phyloP scores from a whole-genome alignment of 2,113 vertebrate genomes.

The Chionomys nivalis region DNA sequence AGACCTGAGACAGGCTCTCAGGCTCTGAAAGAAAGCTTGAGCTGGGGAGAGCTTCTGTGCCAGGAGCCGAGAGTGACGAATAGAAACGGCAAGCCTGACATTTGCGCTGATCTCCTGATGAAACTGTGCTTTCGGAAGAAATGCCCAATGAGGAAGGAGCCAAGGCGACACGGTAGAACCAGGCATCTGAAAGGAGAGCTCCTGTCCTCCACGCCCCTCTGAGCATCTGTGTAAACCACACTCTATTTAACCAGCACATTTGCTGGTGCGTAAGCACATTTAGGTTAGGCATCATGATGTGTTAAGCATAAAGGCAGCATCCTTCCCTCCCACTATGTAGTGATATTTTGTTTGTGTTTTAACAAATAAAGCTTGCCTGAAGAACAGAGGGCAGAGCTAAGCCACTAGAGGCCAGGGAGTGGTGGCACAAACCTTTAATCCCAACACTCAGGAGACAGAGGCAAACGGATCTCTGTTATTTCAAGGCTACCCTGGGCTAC shows the following conservation, averaged over 20 bases:
- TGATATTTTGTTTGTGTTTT: too few species aligned
- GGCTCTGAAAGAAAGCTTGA: constrained; percentile 24
- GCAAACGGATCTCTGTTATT: too few species aligned
- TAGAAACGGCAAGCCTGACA: constrained; percentile 44
- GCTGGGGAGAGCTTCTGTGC: not conserved
- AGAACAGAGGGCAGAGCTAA: too few species aligned
- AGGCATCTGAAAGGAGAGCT: fast-evolving
- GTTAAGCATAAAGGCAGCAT: fast-evolving
- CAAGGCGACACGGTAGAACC: fast-evolving
- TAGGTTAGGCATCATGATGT: too few species aligned
- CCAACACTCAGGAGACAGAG: too few species aligned
- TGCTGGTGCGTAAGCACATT: fast-evolving
- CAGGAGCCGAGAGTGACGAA: not conserved
- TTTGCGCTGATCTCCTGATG: constrained; percentile 47
- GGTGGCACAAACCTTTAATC: too few species aligned
- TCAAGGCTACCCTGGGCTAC: too few species aligned
- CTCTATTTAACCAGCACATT: too few species aligned
- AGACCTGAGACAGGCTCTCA: constrained; percentile 12
- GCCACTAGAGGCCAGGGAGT: too few species aligned
- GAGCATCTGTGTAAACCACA: too few species aligned
- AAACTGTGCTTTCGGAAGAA: not conserved
- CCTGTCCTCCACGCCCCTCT: fast-evolving
- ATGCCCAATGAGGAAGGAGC: not conserved
- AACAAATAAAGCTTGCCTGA: too few species aligned
- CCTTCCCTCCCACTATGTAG: not conserved